Evolutionary conservation across 2,113 vertebrate genomes (phyloP).

Genomic region (Odocoileus virginianus): DNA sequence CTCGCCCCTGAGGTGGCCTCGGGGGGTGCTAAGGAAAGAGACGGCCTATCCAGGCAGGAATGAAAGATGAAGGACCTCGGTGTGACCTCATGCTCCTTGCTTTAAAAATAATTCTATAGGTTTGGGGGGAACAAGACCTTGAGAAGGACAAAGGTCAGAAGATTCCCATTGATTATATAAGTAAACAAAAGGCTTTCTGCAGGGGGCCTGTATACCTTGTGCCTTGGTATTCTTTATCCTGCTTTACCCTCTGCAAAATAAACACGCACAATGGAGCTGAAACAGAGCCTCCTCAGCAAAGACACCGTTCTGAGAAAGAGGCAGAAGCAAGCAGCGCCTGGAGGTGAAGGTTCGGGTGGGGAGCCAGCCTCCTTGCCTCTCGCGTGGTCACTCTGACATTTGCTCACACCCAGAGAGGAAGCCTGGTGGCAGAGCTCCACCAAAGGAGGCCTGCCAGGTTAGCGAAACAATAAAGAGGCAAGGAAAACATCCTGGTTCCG

Average conservation of each 20-base stretch:
- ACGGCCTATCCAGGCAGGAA: background rate
- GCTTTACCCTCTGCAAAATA: background rate
- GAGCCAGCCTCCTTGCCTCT: background rate
- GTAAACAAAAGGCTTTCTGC: background rate
- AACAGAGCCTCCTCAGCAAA: background rate
- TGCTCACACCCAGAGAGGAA: slow-evolving; percentile 79
- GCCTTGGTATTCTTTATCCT: background rate
- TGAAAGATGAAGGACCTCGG: background rate
- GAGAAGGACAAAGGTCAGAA: background rate
- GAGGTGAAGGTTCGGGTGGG: fast-evolving
- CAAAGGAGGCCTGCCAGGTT: slow-evolving; percentile 84
- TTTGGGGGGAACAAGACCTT: background rate
- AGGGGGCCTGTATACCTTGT: background rate
- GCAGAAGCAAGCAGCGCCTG: background rate
- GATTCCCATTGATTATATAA: background rate
- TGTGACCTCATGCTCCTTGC: background rate
- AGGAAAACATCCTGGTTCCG: slow-evolving; percentile 87
- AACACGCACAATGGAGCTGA: background rate
- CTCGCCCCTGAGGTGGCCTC: background rate
- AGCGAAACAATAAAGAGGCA: slow-evolving; percentile 85
- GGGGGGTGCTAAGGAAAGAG: background rate
- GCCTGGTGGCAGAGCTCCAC: slow-evolving; percentile 80
- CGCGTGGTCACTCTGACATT: slow-evolving; percentile 36
- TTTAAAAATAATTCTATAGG: slow-evolving; percentile 38
- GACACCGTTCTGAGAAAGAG: background rate